These are phyloP conservation scores for Ceuthmochares aereus DNA, from an alignment of 2,113 vertebrate genomes.

Conservation along the genomic window DNA sequence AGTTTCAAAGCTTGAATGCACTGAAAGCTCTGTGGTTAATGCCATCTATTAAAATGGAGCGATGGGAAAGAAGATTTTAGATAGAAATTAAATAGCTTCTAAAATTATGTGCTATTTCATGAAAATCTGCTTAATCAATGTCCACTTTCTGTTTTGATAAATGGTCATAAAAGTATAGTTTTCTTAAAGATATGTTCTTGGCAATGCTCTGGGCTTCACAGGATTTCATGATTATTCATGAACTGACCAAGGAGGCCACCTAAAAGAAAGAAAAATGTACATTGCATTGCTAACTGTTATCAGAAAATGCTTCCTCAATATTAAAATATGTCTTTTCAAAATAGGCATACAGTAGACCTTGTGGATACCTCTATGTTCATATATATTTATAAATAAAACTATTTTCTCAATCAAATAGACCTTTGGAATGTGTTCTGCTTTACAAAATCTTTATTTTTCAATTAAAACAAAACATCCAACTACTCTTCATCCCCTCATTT, in stretches of 20 bases:
- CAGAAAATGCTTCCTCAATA: background rate
- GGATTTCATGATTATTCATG: background rate
- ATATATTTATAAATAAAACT: background rate
- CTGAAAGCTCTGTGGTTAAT: background rate
- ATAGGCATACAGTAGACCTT: background rate
- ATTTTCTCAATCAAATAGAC: background rate
- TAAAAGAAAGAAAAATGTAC: background rate
- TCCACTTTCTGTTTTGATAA: background rate
- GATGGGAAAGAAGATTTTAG: background rate
- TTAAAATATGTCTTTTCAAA: background rate
- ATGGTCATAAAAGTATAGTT: background rate
- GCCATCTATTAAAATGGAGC: accelerated
- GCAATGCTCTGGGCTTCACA: background rate
- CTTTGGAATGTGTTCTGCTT: background rate
- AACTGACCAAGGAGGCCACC: background rate
- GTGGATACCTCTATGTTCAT: background rate
- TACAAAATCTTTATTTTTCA: background rate
- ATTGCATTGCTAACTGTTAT: background rate
- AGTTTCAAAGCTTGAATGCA: background rate
- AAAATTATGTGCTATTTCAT: background rate
- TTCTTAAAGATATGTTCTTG: background rate
- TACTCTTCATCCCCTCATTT: background rate
- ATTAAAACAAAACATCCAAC: background rate
- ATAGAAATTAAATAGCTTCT: background rate
- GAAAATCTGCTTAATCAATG: background rate